A percentile compares a stretch with the other conserved stretches of the same genome.
Conservation (phyloP, 2,113 vertebrate genomes). For the Pseudorhombus dupliciocellatus region DNA sequence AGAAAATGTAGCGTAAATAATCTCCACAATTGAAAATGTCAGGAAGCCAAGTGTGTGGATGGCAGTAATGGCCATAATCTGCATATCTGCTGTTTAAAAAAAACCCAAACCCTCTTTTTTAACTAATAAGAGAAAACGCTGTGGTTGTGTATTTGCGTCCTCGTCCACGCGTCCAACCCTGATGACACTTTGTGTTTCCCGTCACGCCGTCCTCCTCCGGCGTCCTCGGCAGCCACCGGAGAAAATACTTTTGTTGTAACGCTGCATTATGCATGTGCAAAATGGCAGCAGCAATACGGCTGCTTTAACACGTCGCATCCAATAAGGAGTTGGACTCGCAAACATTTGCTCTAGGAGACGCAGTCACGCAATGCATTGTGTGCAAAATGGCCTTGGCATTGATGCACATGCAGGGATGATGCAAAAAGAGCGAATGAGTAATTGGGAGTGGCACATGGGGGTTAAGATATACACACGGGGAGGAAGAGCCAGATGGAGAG, state of each 20-base stretch:
- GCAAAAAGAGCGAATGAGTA: slow-evolving; percentile 12
- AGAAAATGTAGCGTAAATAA: slow-evolving; percentile 42
- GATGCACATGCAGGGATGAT: slow-evolving; percentile 3
- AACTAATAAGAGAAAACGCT: background rate
- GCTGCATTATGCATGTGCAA: slow-evolving; percentile 42
- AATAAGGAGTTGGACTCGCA: slow-evolving; percentile 7
- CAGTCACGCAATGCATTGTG: slow-evolving; percentile 22
- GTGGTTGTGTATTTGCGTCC: background rate
- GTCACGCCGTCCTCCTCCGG: slow-evolving; percentile 1
- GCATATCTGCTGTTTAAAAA: background rate
- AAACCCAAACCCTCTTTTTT: background rate
- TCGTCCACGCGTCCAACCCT: background rate
- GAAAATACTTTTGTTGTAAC: background rate
- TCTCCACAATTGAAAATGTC: slow-evolving; percentile 38
- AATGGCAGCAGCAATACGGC: slow-evolving; percentile 25
- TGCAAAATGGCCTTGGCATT: background rate
- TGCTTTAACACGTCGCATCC: slow-evolving; percentile 42
- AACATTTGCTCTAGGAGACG: slow-evolving; percentile 9
- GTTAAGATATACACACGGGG: slow-evolving; percentile 10
- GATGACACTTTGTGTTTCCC: background rate
- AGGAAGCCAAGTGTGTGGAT: slow-evolving; percentile 17
- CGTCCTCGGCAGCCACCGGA: background rate
- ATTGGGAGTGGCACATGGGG: slow-evolving; percentile 12
- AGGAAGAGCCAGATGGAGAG: slow-evolving; percentile 22
- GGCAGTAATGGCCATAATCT: slow-evolving; percentile 40